Evolutionary conservation across 2,113 vertebrate species (phyloP).

Genomic region (Numenius arquata): DNA sequence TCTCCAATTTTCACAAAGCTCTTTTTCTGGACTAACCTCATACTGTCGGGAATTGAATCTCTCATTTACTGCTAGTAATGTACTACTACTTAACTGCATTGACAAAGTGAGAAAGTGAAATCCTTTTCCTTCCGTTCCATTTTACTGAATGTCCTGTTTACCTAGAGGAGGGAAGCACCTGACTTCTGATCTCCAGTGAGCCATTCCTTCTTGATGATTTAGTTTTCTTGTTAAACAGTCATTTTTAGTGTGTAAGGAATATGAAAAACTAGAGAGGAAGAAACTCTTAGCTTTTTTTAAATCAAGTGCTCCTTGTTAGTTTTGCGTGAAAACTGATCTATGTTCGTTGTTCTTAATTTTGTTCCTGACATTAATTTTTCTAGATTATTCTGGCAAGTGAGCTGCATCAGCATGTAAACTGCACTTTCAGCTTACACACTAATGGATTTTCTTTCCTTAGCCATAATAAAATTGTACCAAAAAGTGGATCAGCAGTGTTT

Average conservation of each 20-base stretch:
- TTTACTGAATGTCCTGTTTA: background rate
- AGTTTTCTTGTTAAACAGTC: background rate
- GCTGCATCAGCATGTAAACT: background rate
- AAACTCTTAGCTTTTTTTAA: background rate
- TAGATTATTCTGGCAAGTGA: background rate
- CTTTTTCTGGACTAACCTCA: background rate
- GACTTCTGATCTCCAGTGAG: background rate
- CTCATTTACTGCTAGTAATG: background rate
- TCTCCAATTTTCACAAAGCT: background rate
- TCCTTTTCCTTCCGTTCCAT: background rate
- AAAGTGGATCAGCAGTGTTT: background rate
- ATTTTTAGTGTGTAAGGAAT: background rate
- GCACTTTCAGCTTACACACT: background rate
- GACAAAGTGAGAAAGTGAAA: background rate
- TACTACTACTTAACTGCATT: background rate
- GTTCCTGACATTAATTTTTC: background rate
- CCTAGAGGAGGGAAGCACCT: background rate
- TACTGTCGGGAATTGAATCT: background rate
- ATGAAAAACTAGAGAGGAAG: background rate
- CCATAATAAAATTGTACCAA: background rate
- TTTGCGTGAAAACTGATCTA: background rate
- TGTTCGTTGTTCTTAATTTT: background rate
- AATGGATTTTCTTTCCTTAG: background rate
- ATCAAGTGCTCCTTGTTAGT: background rate
- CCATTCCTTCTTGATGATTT: background rate